Conservation (phyloP, 2,888 invertebrate species). For the Trissoscelio sp. region DNA sequence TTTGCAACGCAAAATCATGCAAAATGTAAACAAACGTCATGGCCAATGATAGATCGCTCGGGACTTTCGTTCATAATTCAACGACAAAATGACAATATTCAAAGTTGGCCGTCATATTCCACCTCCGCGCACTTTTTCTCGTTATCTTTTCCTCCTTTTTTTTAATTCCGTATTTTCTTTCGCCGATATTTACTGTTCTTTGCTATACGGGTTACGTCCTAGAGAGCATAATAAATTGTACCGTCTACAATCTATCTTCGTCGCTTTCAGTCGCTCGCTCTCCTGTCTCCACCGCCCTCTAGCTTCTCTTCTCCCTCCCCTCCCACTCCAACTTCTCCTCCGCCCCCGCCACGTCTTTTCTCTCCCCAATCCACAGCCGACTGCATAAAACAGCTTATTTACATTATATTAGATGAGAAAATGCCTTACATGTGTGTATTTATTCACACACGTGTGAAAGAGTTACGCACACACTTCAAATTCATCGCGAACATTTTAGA, state of each 20-base stretch:
- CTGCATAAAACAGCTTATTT: constrained; percentile 55
- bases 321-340: constrained; percentile 12
- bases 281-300: constrained; percentile 26
- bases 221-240: constrained; percentile 64
- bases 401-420: constrained; percentile 41
- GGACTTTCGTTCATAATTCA: constrained; percentile 43
- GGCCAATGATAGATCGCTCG: constrained; percentile 36
- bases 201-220: constrained; percentile 49
- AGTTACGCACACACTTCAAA: neutral
- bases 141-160: constrained; percentile 27
- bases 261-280: constrained; percentile 56
- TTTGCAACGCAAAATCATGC: constrained; percentile 42
- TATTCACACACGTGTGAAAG: no score
- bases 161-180: constrained; percentile 50
- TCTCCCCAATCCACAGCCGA: constrained; percentile 13
- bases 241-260: constrained; percentile 64
- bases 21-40: constrained; percentile 52
- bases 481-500: constrained; percentile 1
- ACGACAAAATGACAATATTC: constrained; percentile 44
- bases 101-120: constrained; percentile 36
- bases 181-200: constrained; percentile 52
- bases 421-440: no score
- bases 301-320: constrained; percentile 48
- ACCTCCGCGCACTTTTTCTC: constrained; percentile 33
- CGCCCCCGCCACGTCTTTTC: neutral